Evolutionary conservation across 2,888 invertebrate genomes (phyloP), one percentile per base, ranked within the genome.

Genomic region (Drosophila mettleri): DNA sequence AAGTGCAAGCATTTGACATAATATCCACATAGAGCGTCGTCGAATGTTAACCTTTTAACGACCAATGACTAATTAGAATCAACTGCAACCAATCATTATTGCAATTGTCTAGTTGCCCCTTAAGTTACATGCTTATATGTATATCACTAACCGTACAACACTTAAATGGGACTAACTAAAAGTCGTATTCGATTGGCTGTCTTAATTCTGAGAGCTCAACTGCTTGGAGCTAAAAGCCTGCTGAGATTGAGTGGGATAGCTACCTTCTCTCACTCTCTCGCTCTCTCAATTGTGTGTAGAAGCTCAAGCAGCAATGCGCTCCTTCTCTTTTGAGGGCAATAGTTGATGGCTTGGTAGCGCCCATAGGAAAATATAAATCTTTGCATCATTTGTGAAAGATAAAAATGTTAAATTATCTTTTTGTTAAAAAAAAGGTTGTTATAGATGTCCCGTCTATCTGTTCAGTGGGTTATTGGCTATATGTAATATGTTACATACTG

Each of bases 71-170:
- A 48, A 45, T 55, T 41, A 72, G 39, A 43, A 61, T 55, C 51
- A 68, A 67, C 41, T 55, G 53, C 68, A 83, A 77, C 86, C 80
- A 82, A 79, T 86, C 83, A 84, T 64, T 66, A 69, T 53, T 66
- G 59, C 64, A 74, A 70, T 65, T 57, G 62, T 58, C 64, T 48
- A 59, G 69, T 66, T 86, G 62, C 22, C 41, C 54, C 4, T 31
- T 64, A 57, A 66, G 65, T 58, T 29, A 18, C 27, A 45, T 45
- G 24, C n/a, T n/a, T n/a, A 24, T 45, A 29, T 16, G 27, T 45
- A 45, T 45, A 45, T 16, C 48, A 48, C 48, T 48, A 33, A 33
- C 48, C n/a, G n/a, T 31, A 12, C 16, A 45, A 16, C 45, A 45
- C 12, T 31, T 48, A 33, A 20, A 48, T 31, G 31, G 48, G 48